These are phyloP conservation scores for Presbytis comata DNA, from an alignment of 2,797 vertebrate genomes.

Conservation along the genomic window DNA sequence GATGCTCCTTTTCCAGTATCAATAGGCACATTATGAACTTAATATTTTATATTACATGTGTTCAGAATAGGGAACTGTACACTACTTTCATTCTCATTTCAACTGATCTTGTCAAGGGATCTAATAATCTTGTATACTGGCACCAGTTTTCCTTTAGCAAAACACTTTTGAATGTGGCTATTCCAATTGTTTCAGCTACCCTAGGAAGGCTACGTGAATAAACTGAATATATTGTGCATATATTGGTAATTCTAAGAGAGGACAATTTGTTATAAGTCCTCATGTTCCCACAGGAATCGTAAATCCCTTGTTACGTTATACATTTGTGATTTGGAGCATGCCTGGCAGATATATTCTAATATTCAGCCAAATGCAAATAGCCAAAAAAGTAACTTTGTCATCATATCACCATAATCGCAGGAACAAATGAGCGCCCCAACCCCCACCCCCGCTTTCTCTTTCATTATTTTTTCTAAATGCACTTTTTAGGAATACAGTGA, in stretches of 20 bases:
- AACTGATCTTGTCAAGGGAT: background rate
- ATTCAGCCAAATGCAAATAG: constrained; percentile 26
- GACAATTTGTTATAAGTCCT: background rate
- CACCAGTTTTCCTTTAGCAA: background rate
- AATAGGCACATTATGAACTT: background rate
- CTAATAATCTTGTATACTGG: background rate
- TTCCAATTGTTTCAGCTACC: background rate
- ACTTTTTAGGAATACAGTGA: constrained; percentile 55
- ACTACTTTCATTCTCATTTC: background rate
- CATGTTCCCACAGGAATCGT: background rate
- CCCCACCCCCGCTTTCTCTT: constrained; percentile 38
- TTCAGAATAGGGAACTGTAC: background rate
- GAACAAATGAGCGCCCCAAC: constrained; percentile 49
- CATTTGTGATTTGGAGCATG: background rate
- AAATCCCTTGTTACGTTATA: background rate
- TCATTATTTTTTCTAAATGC: constrained; percentile 25
- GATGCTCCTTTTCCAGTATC: constrained; percentile 9
- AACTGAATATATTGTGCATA: background rate
- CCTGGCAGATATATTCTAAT: constrained; percentile 9
- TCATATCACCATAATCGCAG: constrained; percentile 39
- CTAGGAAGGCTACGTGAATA: background rate
- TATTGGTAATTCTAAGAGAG: background rate
- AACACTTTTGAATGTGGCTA: background rate
- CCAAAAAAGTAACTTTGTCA: constrained; percentile 25
- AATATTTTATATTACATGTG: background rate